phyloP scores from a whole-genome alignment of 2,797 vertebrate species.

The Trachops cirrhosus region DNA sequence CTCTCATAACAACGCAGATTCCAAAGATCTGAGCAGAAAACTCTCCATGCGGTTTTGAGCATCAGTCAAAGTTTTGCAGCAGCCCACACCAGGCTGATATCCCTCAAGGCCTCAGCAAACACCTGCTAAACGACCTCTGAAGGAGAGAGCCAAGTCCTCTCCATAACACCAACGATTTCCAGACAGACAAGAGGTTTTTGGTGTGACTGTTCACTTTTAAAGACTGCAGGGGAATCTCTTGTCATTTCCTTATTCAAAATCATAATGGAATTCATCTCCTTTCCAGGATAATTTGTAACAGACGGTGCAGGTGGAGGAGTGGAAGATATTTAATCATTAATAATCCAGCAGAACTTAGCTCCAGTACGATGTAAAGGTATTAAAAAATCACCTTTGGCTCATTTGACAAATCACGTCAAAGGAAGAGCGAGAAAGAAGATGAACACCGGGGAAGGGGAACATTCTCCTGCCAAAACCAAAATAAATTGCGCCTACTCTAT shows the following conservation, averaged over 20 bases:
- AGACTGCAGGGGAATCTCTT: slow-evolving; percentile 38
- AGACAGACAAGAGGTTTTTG: not conserved
- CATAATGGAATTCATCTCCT: slow-evolving; percentile 63
- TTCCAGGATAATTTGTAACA: slow-evolving; percentile 64
- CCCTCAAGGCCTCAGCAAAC: not conserved
- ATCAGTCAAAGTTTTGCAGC: not conserved
- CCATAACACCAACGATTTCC: slow-evolving; percentile 38
- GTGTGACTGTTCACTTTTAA: not conserved
- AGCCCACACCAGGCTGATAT: not conserved
- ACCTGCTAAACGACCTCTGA: slow-evolving; percentile 42
- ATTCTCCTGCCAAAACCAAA: slow-evolving; percentile 63
- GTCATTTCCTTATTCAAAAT: slow-evolving; percentile 57
- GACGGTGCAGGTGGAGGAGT: slow-evolving; percentile 58
- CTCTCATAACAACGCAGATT: not conserved
- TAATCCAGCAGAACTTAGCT: slow-evolving; percentile 57
- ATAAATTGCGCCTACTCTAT: slow-evolving; percentile 67
- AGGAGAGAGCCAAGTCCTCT: slow-evolving; percentile 10
- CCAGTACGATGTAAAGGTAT: slow-evolving; percentile 49
- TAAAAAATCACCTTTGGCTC: slow-evolving; percentile 73
- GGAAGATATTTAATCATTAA: slow-evolving; percentile 69
- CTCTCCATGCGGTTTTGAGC: not conserved
- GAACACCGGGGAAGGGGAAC: slow-evolving; percentile 10
- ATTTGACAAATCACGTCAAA: slow-evolving; percentile 72
- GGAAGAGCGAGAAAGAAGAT: slow-evolving; percentile 52
- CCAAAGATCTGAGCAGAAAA: not conserved